These are phyloP conservation scores for Hirtodrosophila histrioides DNA, from an alignment of 2,888 invertebrate species.

Conservation along the genomic window DNA sequence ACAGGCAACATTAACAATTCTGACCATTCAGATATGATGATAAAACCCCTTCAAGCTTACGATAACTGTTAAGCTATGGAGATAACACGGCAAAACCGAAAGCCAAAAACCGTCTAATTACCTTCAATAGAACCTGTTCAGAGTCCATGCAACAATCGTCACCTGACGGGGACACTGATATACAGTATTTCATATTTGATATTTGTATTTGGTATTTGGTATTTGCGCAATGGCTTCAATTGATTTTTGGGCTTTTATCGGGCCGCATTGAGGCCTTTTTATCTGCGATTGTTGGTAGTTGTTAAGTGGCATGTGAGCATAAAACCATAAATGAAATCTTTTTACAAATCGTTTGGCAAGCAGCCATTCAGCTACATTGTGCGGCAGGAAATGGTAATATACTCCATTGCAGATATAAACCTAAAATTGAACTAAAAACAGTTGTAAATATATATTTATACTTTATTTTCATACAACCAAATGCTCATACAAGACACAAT, in stretches of 20 bases:
- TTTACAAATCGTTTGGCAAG: constrained; percentile 66
- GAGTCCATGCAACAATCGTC: constrained; percentile 64
- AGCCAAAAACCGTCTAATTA: constrained; percentile 23
- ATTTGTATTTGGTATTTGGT: background rate
- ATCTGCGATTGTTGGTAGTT: constrained; percentile 71
- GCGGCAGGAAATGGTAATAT: constrained; percentile 21
- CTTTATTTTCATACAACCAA: too few relatives aligned
- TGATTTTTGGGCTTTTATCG: constrained; percentile 36
- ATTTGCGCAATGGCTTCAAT: constrained; percentile 41
- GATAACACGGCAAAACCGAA: constrained; percentile 47
- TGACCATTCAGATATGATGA: constrained; percentile 62
- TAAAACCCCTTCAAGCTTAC: constrained; percentile 54
- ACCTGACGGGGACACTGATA: constrained; percentile 49
- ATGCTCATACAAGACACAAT: too few relatives aligned
- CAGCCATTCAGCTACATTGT: constrained; percentile 5
- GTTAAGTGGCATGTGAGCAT: constrained; percentile 76
- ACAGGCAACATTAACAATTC: background rate
- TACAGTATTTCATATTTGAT: too few relatives aligned
- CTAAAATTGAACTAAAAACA: background rate
- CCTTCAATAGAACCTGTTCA: constrained; percentile 48
- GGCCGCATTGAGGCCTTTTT: constrained; percentile 29
- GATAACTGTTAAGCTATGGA: constrained; percentile 55
- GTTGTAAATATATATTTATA: background rate
- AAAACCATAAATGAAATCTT: constrained; percentile 76
- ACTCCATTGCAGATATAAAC: constrained; percentile 1